Base-by-base conservation (phyloP, 1,140 invertebrate species). In the Acromyrmex echinatior region DNA sequence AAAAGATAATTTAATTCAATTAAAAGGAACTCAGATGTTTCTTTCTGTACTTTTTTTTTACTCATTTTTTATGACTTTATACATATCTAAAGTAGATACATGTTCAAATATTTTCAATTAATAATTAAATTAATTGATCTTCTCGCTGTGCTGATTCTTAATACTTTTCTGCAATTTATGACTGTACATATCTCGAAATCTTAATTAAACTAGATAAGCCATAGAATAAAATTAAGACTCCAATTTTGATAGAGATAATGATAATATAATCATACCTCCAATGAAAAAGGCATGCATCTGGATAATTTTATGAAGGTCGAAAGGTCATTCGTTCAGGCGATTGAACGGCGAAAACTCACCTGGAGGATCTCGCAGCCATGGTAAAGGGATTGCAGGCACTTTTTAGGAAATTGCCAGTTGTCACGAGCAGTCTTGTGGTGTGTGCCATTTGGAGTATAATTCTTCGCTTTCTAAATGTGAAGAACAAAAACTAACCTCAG, bases 401-500 rank as follows among this genome's bases (percentile, higher is more conserved):
- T 66, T 91, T 92, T 0, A 92, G 58, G 60, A 93, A 60, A 66
- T 86, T 87, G 16, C 63, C 56, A 0, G 49, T 35, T 7, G 73
- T 87, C 3, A 88, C 53, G 35, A 89, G 5, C 3, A 92, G 65
- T 62, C 85, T 89, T 16, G 82, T 79, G n/a, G 80, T 90, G 35
- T 92, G 91, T 66, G 91, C 87, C 92, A 93, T 93, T 82, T 90
- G 7, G 3, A 16, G 21, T 68, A 21, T 28, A 12, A 39, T 71
- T n/a, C 9, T 60, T 39, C 9, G 14, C 18, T 28, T 21, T 7
- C 39, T 31, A 5, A 45, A 14, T 4, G 18, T 63, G 6, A 39
- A 68, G n/a, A 25, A 18, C 12, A 12, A 7, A 6, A 4, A 3
- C 3, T 65, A 49, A 21, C 6, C 28, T 51, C 16, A 10, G 5